These are phyloP conservation scores for Phylloscopus trochiloides DNA, from an alignment of 2,113 vertebrate species.

Conservation along the genomic window DNA sequence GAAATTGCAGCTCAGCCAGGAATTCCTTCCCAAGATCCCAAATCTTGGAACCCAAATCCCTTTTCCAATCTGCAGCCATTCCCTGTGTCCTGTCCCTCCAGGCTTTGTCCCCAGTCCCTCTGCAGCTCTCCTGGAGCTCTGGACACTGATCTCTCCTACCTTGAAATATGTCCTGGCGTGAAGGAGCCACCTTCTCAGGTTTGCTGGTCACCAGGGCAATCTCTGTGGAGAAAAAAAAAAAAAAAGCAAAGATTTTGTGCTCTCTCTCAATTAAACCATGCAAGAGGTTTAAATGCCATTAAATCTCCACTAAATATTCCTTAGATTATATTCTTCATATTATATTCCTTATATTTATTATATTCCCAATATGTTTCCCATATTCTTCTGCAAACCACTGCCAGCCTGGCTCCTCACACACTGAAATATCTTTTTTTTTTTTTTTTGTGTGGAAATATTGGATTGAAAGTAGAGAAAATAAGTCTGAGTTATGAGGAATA, in stretches of 20 bases:
- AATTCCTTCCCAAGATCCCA: not conserved
- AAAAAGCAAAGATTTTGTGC: not conserved
- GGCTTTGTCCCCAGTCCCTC: not conserved
- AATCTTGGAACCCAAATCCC: too few relatives aligned
- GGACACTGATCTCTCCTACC: constrained; percentile 69
- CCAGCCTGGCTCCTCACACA: not conserved
- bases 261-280: not conserved
- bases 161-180: constrained; percentile 94
- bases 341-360: too few relatives aligned
- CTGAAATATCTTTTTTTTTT: not conserved
- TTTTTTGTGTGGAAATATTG: not conserved
- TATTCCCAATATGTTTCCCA: not conserved
- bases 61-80: not conserved
- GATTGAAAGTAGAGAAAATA: not conserved
- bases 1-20: not conserved
- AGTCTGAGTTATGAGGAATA: not conserved
- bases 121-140: not conserved
- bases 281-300: not conserved
- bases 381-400: not conserved
- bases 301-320: not conserved
- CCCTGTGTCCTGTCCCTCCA: not conserved
- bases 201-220: constrained; percentile 85
- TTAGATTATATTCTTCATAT: not conserved
- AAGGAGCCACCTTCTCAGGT: constrained; percentile 90
- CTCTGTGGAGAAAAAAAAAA: constrained; percentile 70